Conservation (phyloP, 1,140 invertebrate species). For the Eupeodes corollae region DNA sequence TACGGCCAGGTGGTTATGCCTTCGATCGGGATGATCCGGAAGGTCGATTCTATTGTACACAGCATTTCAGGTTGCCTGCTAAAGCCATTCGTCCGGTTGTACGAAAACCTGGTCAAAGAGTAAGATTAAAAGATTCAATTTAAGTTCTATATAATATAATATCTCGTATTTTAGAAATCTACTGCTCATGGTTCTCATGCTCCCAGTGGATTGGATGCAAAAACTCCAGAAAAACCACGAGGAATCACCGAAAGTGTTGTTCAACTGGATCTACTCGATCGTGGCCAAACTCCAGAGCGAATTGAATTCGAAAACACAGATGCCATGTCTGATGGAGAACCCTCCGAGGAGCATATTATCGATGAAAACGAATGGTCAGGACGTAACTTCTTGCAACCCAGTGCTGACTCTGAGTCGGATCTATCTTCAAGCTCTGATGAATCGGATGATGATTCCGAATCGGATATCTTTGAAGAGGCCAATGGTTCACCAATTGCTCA, state of each 20-base stretch:
- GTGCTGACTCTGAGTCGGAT: conserved; percentile 57
- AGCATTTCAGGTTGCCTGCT: conserved; percentile 58
- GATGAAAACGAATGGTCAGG: conserved; percentile 91
- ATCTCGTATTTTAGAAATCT: not conserved
- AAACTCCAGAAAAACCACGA: conserved; percentile 8
- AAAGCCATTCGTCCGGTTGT: conserved; percentile 26
- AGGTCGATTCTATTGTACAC: conserved; percentile 68
- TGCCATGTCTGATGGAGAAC: conserved; percentile 55
- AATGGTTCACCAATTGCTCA: conserved; percentile 36
- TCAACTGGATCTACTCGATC: conserved; percentile 48
- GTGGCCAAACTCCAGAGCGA: conserved; percentile 65
- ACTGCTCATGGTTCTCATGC: not conserved
- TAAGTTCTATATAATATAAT: no score
- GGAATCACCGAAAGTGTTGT: conserved; percentile 37
- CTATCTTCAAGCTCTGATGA: conserved; percentile 26
- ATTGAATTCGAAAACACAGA: conserved; percentile 62
- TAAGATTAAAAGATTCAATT: conserved; percentile 7
- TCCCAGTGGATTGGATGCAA: not conserved
- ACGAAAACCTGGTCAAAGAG: conserved; percentile 14
- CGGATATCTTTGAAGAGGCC: conserved; percentile 34
- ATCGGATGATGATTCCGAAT: conserved; percentile 28
- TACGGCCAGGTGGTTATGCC: conserved; percentile 47
- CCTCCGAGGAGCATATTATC: conserved; percentile 56
- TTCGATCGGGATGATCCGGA: conserved; percentile 64
- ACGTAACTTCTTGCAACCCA: conserved; percentile 73